Base-by-base conservation (phyloP, 2,888 invertebrate genomes). In the Hypselothyrea guttata region DNA sequence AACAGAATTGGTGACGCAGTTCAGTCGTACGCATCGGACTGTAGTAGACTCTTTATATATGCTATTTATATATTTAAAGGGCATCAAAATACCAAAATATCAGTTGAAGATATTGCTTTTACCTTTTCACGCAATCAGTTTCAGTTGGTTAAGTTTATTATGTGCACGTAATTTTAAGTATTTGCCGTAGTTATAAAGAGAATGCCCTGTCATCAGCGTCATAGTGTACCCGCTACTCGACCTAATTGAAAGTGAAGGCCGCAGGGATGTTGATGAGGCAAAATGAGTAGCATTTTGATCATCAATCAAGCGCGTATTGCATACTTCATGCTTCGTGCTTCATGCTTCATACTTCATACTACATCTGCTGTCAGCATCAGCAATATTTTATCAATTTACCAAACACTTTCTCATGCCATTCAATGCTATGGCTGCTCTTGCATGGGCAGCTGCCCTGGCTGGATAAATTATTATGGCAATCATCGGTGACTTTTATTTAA, bases 401-500 rank as follows among this genome's bases (percentile, higher is more conserved):
- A 58, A 70, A 64, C 72, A 56, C 60, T 60, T 53, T 60, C 55
- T 51, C 72, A 46, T 42, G 35, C 37, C 22, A 15, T 8, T 13
- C 4, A 15, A 1, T 8, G 28, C 11, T 27, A 4, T 15, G 18
- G 16, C 12, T 9, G 12, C 40, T 34, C 58, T 11, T 40, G 45
- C 22, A 11, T 1, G 44, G 16, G 48, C 37, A 30, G 38, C 47
- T 42, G 45, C 12, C 11, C 9, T 11, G 47, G 48, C 63, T 70
- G 60, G 64, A 75, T 75, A 71, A 85, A 83, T 81, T 85, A 83
- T 85, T 62, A 71, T 71, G 62, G 76, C 86, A 75, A 85, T 81
- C 84, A 83, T 83, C 69, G 73, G 75, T 73, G 84, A 83, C 84
- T 83, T 85, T 81, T 73, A 81, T 85, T 72, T 68, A 76, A 81